Percentiles rank a stretch among this genome's conserved stretches.
Conservation (phyloP, 2,888 invertebrate species). For the Drosophila suboccidentalis region DNA sequence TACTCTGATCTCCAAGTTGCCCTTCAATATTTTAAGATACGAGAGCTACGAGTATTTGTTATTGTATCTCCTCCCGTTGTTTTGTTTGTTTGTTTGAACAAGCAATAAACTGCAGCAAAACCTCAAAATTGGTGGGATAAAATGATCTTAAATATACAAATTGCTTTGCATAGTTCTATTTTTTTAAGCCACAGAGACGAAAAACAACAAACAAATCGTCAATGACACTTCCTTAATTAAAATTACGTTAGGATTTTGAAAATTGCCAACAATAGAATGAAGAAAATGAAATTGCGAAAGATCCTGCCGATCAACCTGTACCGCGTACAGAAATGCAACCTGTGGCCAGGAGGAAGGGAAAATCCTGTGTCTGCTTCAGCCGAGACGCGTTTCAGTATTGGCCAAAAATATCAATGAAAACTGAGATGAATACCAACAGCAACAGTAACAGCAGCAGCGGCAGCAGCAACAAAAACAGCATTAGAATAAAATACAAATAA, state of each 20-base stretch:
- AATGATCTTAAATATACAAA: conserved; percentile 35
- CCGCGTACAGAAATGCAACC: conserved; percentile 24
- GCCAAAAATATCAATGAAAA: conserved; percentile 54
- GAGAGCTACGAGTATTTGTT: too few species aligned
- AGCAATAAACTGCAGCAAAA: neutral
- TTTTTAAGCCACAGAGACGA: neutral
- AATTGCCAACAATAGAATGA: conserved; percentile 9
- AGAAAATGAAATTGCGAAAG: conserved; percentile 28
- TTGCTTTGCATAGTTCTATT: neutral
- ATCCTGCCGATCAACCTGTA: conserved; percentile 35
- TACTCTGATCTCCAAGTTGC: neutral
- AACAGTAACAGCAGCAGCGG: conserved; percentile 1
- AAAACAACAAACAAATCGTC: conserved; percentile 26
- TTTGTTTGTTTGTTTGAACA: conserved; percentile 6
- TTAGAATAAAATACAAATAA: conserved; percentile 75
- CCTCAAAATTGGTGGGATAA: conserved; percentile 39
- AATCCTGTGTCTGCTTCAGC: conserved; percentile 2
- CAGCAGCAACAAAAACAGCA: conserved; percentile 33
- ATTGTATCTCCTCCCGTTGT: neutral
- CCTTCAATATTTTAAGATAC: too few species aligned
- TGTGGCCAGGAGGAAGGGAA: conserved; percentile 28
- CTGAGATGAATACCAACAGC: conserved; percentile 14
- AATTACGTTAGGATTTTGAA: conserved; percentile 16
- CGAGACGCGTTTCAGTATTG: neutral
- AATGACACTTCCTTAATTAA: conserved; percentile 39